phyloP scores from a whole-genome alignment of 2,113 vertebrate species.

The Xyliphius kryptos region DNA sequence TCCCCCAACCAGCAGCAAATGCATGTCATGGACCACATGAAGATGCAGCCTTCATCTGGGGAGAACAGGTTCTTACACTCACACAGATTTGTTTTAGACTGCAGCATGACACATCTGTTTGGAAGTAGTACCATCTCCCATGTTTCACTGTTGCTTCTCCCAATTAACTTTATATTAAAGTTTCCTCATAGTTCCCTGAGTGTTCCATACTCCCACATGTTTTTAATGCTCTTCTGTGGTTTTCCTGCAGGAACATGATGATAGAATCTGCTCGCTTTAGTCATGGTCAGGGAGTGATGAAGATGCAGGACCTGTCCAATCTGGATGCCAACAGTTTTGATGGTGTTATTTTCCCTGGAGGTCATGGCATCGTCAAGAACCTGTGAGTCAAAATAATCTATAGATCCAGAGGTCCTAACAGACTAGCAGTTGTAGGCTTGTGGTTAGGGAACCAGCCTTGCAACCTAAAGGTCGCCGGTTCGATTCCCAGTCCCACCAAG shows the following conservation, averaged over 20 bases:
- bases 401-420: neutral
- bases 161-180: too few species aligned
- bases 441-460: too few species aligned
- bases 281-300: conserved; percentile 56
- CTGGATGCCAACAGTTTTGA: conserved; percentile 63
- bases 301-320: conserved; percentile 61
- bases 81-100: neutral
- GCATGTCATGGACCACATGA: conserved; percentile 64
- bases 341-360: conserved; percentile 65
- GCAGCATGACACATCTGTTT: too few species aligned
- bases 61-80: conserved; percentile 55
- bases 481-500: too few species aligned
- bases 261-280: conserved; percentile 61
- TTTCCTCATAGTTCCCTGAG: too few species aligned
- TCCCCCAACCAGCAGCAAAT: conserved; percentile 68
- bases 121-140: too few species aligned
- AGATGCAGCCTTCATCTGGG: conserved; percentile 53
- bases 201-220: neutral
- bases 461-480: too few species aligned
- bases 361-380: conserved; percentile 62
- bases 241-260: conserved; percentile 57
- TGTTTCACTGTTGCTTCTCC: too few species aligned
- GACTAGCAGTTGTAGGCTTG: too few species aligned
- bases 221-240: conserved; percentile 21
- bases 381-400: conserved; percentile 51